A percentile compares a stretch with the other conserved stretches of the same genome.
Evolutionary conservation across 1,140 invertebrate genomes (phyloP).

Genomic region (Hyles vespertilio): DNA sequence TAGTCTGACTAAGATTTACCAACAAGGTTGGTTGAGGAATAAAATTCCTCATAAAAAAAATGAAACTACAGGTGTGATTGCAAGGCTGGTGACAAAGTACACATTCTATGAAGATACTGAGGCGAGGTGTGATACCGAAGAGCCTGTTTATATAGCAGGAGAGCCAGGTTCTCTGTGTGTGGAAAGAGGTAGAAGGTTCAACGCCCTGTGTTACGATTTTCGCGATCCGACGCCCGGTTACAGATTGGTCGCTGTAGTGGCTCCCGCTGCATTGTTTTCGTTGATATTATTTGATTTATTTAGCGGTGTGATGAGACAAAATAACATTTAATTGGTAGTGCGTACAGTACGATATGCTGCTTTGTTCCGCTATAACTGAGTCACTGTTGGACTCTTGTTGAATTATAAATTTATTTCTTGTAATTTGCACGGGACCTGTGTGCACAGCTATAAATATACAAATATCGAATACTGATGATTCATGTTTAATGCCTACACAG

Average conservation of each 20-base stretch:
- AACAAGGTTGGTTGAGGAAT: slow-evolving; percentile 34
- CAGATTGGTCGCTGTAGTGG: slow-evolving; percentile 49
- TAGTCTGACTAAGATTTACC: slow-evolving; percentile 38
- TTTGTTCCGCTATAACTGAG: too few relatives aligned
- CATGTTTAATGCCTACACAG: too few relatives aligned
- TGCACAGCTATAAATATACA: too few relatives aligned
- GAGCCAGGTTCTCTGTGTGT: slow-evolving; percentile 46
- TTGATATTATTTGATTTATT: slow-evolving; percentile 63
- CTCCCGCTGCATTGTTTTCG: slow-evolving; percentile 53
- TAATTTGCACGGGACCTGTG: too few relatives aligned
- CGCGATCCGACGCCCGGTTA: slow-evolving; percentile 54
- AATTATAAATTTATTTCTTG: background rate
- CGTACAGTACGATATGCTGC: background rate
- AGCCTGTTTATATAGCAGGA: slow-evolving; percentile 45
- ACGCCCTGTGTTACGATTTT: slow-evolving; percentile 51
- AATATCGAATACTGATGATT: too few relatives aligned
- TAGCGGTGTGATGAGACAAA: slow-evolving; percentile 56
- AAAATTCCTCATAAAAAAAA: slow-evolving; percentile 29
- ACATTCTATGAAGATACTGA: slow-evolving; percentile 43
- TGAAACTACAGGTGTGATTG: slow-evolving; percentile 43
- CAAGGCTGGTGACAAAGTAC: slow-evolving; percentile 51
- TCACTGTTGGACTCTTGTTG: too few relatives aligned
- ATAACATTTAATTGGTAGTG: slow-evolving; percentile 30
- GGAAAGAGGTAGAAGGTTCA: slow-evolving; percentile 43
- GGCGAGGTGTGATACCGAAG: slow-evolving; percentile 44